phyloP scores from a whole-genome alignment of 2,888 invertebrate genomes.

The Hirtodrosophila histrioides region DNA sequence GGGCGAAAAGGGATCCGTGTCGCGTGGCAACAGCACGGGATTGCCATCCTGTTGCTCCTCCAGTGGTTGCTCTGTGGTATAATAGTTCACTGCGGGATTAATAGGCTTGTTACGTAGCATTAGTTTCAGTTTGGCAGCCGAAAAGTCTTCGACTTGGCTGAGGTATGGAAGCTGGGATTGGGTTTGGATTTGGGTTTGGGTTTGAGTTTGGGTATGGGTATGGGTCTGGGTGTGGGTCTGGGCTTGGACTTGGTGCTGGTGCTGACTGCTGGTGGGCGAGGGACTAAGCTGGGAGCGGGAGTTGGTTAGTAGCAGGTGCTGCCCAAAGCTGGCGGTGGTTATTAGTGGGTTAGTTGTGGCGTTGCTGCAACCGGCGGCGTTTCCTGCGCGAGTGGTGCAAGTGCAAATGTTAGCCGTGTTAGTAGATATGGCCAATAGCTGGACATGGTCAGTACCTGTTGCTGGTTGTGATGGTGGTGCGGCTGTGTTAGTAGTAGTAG shows the following conservation, averaged over 20 bases:
- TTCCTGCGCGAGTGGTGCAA: slow-evolving; percentile 67
- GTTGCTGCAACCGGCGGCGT: slow-evolving; percentile 48
- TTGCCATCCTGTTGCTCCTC: slow-evolving; percentile 70
- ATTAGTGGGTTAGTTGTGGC: slow-evolving; percentile 65
- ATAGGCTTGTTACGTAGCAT: slow-evolving; percentile 68
- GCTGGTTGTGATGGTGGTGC: slow-evolving; percentile 7
- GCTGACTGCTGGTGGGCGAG: slow-evolving; percentile 16
- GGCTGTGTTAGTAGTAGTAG: slow-evolving; percentile 37
- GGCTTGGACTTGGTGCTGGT: slow-evolving; percentile 15
- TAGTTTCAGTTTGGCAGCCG: slow-evolving; percentile 67
- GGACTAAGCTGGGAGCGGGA: slow-evolving; percentile 46
- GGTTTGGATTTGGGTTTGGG: slow-evolving; percentile 24
- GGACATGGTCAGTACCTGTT: slow-evolving; percentile 40
- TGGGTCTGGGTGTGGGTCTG: slow-evolving; percentile 12
- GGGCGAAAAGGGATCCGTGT: slow-evolving; percentile 84
- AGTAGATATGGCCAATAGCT: slow-evolving; percentile 34
- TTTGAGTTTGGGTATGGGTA: slow-evolving; percentile 9
- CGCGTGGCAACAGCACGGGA: slow-evolving; percentile 84
- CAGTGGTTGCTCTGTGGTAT: slow-evolving; percentile 71
- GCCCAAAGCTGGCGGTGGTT: slow-evolving; percentile 59
- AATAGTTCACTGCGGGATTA: slow-evolving; percentile 78
- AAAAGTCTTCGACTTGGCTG: slow-evolving; percentile 52
- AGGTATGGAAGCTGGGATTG: slow-evolving; percentile 16
- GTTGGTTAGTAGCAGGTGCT: slow-evolving; percentile 44
- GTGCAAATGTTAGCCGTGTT: slow-evolving; percentile 75